Base-by-base conservation (phyloP, 2,888 invertebrate genomes). In the Tinea semifulvella region DNA sequence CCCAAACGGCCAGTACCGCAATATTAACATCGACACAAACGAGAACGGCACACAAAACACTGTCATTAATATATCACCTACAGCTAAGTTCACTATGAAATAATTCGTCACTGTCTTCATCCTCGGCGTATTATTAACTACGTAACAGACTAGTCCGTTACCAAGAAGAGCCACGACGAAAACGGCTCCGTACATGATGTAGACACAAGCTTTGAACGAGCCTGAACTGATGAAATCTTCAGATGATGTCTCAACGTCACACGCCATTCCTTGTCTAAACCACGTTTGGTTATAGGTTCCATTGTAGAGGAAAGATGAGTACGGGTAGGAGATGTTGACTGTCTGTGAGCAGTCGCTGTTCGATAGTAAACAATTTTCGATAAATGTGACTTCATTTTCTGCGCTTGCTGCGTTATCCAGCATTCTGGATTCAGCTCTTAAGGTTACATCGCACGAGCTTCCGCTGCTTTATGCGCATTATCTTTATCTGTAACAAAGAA, bases 91-190 rank as follows among this genome's bases (percentile, higher is more conserved):
- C 61, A 92, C 90, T 60, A 96, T 93, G 67, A 96, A 95, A 68
- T 87, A 93, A 68, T 96, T 96, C 31, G 96, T 96, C 2, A 96
- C 94, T 0, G 94, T 95, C 56, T 91, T 86, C 94, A 96, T 95
- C 27, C 92, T 84, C 1, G 92, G 90, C n/a, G 90, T 90, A 3
- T 88, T 87, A 51, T 90, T 83, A 1, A 96, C 94, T 18, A 95
- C 91, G 65, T 91, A 94, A 65, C 94, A 94, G 16, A 96, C 94
- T 39, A 90, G 82, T 43, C 88, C 88, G 60, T 92, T 92, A 11
- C 92, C 92, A 4, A 88, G 56, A 7, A 92, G 66, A 0, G 91
- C 88, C 38, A 89, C 77, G n/a, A 90, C 63, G 56, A 92, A 90
- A 46, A 92, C 87, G 25, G 84, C 75, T 48, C 84, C 83, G 70